phyloP scores from a whole-genome alignment of 1,140 invertebrate species.

The Colletes latitarsis region DNA sequence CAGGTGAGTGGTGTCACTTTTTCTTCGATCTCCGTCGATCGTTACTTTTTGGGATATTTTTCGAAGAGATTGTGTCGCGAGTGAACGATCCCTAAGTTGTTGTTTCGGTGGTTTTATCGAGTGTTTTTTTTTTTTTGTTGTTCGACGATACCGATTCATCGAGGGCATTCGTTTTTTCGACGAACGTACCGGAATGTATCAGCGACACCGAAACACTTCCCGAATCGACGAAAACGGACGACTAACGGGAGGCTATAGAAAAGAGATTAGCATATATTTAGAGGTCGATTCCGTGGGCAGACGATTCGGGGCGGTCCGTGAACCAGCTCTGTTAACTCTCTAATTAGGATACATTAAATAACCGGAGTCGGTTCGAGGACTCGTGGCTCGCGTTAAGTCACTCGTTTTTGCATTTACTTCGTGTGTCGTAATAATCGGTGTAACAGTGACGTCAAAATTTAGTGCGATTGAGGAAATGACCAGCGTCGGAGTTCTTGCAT shows the following conservation, averaged over 20 bases:
- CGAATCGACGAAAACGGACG: not conserved
- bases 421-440: constrained; percentile 5
- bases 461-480: not conserved
- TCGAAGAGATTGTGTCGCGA: not conserved
- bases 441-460: constrained; percentile 17
- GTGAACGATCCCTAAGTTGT: not conserved
- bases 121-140: not conserved
- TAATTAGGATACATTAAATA: constrained; percentile 49
- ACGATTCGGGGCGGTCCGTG: constrained; percentile 17
- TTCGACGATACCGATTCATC: too few relatives aligned
- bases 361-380: constrained; percentile 2
- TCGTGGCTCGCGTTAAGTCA: not conserved
- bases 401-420: constrained; percentile 6
- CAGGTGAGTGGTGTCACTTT: constrained; percentile 7
- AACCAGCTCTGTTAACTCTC: not conserved
- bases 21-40: not conserved
- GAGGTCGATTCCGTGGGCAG: not conserved
- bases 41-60: too few relatives aligned
- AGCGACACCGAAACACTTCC: not conserved
- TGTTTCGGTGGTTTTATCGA: not conserved
- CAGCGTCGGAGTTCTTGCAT: constrained; percentile 9
- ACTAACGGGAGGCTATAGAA: constrained; percentile 7
- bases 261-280: constrained; percentile 45
- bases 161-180: not conserved
- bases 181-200: not conserved